Evolutionary conservation across 1,140 invertebrate genomes (phyloP), one percentile per base, ranked within the genome.

Genomic region (Trialeurodes vaporariorum): DNA sequence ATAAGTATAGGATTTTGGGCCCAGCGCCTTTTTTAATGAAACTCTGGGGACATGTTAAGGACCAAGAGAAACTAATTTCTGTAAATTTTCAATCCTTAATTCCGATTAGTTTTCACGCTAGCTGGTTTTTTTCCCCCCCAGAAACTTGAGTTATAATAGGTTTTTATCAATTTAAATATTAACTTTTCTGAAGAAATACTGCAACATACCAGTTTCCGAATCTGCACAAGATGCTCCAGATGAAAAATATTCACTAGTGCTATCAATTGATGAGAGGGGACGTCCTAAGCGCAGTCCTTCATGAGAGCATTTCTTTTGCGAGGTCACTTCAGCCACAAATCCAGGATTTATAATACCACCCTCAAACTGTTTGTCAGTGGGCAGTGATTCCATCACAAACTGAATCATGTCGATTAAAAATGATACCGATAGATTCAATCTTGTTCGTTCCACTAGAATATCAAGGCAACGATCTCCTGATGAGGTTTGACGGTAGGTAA

Each of bases 381-480:
- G 87, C 70, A 89, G 75, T 9, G 85, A 85, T 68, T 88, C 86
- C 2, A 87, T 74, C 65, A 90, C 77, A 72, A 89, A 90, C 24
- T 85, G 78, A 0, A 83, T 81, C 25, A 92, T 73, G 58, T 86
- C 83, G 69, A 88, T 79, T 13, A 88, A 76, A 77, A 91, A 90
- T 21, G 88, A 84, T 25, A 90, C 81, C 1, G 87, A 86, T 1
- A 92, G 75, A 75, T 89, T 90, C n/a, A 91, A 73, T 63, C 86
- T 79, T 2, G 87, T 83, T 64, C 88, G 82, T 72, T 91, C 89
- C 21, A 91, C 82, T 21, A 87, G 81, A 25, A 88, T 80, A 75
- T 91, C 86, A 34, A 84, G 81, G 75, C 81, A 83, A 70, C 77
- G 81, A 69, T 86, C 86, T 25, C 85, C 81, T n/a, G 83, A 79